Base-by-base conservation (phyloP, 2,113 vertebrate genomes). In the Garra rufa region DNA sequence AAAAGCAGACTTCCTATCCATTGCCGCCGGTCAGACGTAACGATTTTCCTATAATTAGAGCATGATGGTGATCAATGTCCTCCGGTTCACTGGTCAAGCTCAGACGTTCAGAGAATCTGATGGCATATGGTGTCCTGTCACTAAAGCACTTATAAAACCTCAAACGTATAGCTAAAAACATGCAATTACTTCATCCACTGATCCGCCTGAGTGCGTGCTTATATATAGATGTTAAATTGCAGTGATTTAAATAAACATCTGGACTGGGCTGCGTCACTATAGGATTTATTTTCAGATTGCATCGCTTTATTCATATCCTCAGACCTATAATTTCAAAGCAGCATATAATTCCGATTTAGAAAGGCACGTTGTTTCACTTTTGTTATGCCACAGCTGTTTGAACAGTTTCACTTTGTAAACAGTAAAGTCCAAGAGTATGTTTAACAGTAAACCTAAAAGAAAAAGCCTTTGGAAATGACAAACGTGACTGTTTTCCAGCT, bases 21-120 rank as follows among this genome's bases (percentile, higher is more conserved):
- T 5, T 2, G 44, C 43, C 2, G 73, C 46, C 4, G 26, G 59
- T 48, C 43, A 65, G 59, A 65, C 15, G 3, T 48, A 80, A 50
- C 28, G 87, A 85, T 85, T 80, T 70, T 61, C 17, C 81, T 88
- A 76, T 83, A 88, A 85, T 79, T 86, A 61, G 87, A 86, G 71
- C 30, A 43, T 71, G 82, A 74, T 61, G 43, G 55, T 28, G 74
- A 88, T 88, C 87, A 7, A 88, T 88, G 76, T 9, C 3, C 4
- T 88, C 1, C 1, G 46, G 38, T 55, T 86, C 78, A 86, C 38
- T 69, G 17, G 73, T 69, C 59, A 43, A 48, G 43, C 57, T 63
- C 30, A 14, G 69, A 74, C 17, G 6, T 30, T 14, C 10, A 63
- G 43, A 71, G 17, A 46, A 15, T 38, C 30, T 52, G 15, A 19